These are phyloP conservation scores for Amphimallon solstitiale DNA, from an alignment of 2,888 invertebrate genomes.

Conservation along the genomic window DNA sequence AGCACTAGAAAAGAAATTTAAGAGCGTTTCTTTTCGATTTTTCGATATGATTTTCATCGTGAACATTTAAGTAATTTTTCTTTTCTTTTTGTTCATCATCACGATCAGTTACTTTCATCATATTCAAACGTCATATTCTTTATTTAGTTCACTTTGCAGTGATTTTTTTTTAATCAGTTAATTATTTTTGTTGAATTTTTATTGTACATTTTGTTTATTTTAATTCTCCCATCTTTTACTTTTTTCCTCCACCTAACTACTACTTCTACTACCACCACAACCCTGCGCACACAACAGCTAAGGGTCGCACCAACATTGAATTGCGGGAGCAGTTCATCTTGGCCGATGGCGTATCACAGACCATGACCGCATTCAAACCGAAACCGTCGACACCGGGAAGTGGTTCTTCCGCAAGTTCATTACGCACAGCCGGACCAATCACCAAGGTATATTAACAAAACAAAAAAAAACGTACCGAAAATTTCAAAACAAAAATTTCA, in stretches of 20 bases:
- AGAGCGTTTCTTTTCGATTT: background rate
- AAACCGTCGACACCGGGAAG: constrained; percentile 69
- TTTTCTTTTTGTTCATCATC: background rate
- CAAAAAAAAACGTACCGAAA: constrained; percentile 22
- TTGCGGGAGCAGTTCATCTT: constrained; percentile 98
- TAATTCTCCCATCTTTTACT: constrained; percentile 43
- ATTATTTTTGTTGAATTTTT: constrained; percentile 41
- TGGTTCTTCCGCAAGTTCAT: constrained; percentile 65
- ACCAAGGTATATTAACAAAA: constrained; percentile 83
- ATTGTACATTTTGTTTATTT: constrained; percentile 45
- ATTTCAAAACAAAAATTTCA: constrained; percentile 2
- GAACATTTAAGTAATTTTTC: background rate
- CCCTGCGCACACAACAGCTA: constrained; percentile 73
- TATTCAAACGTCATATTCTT: background rate
- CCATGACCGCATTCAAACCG: constrained; percentile 98
- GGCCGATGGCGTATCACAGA: constrained; percentile 98
- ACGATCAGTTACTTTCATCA: background rate
- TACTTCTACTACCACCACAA: constrained; percentile 37
- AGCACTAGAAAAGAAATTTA: background rate
- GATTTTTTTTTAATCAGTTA: constrained; percentile 26
- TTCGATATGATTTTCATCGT: background rate
- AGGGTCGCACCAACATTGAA: constrained; percentile 99
- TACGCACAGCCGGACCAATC: constrained; percentile 86
- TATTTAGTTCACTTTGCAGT: constrained; percentile 4
- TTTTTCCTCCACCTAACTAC: constrained; percentile 40